Percentiles rank a stretch among this genome's conserved stretches.
These are phyloP conservation scores for Zaprionus obscuricornis DNA, from an alignment of 2,888 invertebrate species.

Conservation along the genomic window DNA sequence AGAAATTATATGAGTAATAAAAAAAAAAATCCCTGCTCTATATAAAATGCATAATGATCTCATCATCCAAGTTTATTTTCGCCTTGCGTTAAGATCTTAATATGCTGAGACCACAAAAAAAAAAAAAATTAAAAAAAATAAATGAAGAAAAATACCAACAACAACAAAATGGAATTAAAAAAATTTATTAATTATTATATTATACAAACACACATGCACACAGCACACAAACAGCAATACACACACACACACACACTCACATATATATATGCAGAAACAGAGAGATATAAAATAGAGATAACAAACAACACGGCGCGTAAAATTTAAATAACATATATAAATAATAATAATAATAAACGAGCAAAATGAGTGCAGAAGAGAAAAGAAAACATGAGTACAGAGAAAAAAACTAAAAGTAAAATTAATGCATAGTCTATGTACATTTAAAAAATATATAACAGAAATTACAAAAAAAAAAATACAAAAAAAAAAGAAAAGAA, in stretches of 20 bases:
- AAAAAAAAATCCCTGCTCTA: slow-evolving; percentile 54
- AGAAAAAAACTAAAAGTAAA: slow-evolving; percentile 58
- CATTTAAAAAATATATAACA: slow-evolving; percentile 71
- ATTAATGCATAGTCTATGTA: slow-evolving; percentile 72
- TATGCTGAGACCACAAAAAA: slow-evolving; percentile 47
- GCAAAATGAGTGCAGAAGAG: slow-evolving; percentile 16
- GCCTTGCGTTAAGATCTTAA: slow-evolving; percentile 72
- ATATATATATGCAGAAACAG: not conserved
- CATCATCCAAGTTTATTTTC: slow-evolving; percentile 84
- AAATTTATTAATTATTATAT: no score
- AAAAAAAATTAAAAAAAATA: slow-evolving; percentile 33
- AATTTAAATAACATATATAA: slow-evolving; percentile 67
- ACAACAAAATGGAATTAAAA: not conserved
- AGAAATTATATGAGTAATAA: no score
- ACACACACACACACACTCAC: no score
- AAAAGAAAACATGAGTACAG: slow-evolving; percentile 15
- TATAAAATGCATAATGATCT: slow-evolving; percentile 81
- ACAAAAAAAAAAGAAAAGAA: slow-evolving; percentile 17
- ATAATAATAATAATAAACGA: slow-evolving; percentile 38
- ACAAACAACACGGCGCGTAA: slow-evolving; percentile 64
- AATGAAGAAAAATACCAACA: slow-evolving; percentile 10
- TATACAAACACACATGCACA: no score
- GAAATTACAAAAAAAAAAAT: slow-evolving; percentile 72
- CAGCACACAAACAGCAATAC: no score
- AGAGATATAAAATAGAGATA: slow-evolving; percentile 19